These are phyloP conservation scores for Sylvilagus bachmani DNA, from an alignment of 2,113 vertebrate species.

Conservation along the genomic window DNA sequence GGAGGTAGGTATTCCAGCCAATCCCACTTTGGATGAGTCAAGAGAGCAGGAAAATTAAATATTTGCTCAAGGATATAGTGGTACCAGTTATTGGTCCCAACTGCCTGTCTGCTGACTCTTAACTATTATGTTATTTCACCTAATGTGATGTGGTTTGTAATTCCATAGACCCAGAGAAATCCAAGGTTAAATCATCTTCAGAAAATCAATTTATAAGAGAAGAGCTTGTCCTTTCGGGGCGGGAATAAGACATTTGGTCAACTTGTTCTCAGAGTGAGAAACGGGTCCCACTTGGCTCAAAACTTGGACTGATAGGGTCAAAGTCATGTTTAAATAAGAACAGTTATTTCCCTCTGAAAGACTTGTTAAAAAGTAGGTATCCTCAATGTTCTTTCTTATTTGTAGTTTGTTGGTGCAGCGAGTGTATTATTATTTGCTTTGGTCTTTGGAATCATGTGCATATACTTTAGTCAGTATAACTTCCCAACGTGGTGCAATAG, in stretches of 20 bases:
- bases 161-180: background rate
- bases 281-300: background rate
- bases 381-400: slow-evolving; percentile 41
- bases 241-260: background rate
- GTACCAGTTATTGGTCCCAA: background rate
- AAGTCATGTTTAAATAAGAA: background rate
- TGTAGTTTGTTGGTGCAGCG: background rate
- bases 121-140: background rate
- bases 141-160: background rate
- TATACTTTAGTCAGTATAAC: background rate
- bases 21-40: background rate
- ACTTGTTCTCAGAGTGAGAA: slow-evolving; percentile 19
- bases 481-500: background rate
- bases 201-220: slow-evolving; percentile 45
- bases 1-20: background rate
- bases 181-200: background rate
- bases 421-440: background rate
- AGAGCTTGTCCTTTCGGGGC: background rate
- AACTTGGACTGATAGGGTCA: background rate
- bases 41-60: background rate
- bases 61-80: background rate
- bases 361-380: background rate
- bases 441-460: slow-evolving; percentile 21
- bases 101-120: background rate
- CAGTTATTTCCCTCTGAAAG: background rate